phyloP scores from a whole-genome alignment of 2,888 invertebrate genomes.

The Torymus texanus region DNA sequence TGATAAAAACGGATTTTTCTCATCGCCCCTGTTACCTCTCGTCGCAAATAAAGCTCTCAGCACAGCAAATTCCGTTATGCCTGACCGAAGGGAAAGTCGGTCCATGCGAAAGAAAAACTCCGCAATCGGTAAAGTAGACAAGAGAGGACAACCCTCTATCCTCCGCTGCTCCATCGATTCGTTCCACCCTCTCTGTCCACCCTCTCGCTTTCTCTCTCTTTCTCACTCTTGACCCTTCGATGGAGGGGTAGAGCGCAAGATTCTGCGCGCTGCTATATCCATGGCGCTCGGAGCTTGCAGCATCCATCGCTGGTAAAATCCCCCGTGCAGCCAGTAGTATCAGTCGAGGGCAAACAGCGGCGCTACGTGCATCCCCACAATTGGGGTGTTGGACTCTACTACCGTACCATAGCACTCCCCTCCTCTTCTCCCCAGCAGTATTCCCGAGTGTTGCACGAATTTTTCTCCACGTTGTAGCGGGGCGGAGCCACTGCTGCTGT shows the following conservation, averaged over 20 bases:
- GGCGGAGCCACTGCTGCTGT: conserved; percentile 49
- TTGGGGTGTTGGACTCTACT: too few species aligned
- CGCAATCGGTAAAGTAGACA: conserved; percentile 50
- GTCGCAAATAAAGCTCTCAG: too few species aligned
- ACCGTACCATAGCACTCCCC: too few species aligned
- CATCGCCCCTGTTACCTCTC: too few species aligned
- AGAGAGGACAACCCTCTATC: not conserved
- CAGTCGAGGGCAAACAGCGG: conserved; percentile 50
- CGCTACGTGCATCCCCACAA: conserved; percentile 31
- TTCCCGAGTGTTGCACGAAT: too few species aligned
- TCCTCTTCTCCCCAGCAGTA: too few species aligned
- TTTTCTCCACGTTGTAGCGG: not conserved
- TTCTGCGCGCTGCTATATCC: conserved; percentile 50
- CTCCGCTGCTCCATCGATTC: conserved; percentile 25
- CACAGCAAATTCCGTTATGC: too few species aligned
- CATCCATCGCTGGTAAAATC: conserved; percentile 22
- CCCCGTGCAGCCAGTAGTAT: conserved; percentile 30
- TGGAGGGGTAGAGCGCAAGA: conserved; percentile 49
- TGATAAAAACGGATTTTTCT: too few species aligned
- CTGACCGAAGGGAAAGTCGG: too few species aligned
- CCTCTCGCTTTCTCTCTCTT: too few species aligned
- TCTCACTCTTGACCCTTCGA: not conserved
- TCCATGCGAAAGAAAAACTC: not conserved
- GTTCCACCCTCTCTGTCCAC: not conserved
- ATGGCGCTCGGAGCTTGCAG: not conserved